Percentiles rank a stretch among this genome's conserved stretches.
phyloP scores from a whole-genome alignment of 2,888 invertebrate genomes.

The Polymixis flavicincta region DNA sequence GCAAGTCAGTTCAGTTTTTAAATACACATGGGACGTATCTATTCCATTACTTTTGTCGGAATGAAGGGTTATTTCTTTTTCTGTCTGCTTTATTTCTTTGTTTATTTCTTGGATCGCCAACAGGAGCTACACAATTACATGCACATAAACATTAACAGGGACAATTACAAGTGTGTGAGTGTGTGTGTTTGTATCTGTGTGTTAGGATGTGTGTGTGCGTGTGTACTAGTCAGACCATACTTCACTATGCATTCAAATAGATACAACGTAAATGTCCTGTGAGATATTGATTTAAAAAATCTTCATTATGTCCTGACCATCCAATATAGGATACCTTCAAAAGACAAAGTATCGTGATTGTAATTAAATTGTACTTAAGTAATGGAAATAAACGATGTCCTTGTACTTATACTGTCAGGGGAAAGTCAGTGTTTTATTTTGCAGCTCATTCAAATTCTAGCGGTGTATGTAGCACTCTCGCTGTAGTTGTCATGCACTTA shows the following conservation, averaged over 20 bases:
- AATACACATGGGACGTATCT: not conserved
- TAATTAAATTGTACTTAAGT: conserved; percentile 4
- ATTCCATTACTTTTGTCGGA: not conserved
- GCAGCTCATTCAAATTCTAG: conserved; percentile 46
- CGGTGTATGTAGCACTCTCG: conserved; percentile 40
- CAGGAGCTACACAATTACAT: too few relatives aligned
- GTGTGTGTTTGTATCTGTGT: too few relatives aligned
- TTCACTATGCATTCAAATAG: too few relatives aligned
- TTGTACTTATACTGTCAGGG: conserved; percentile 15
- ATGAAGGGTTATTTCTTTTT: not conserved
- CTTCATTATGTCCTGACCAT: too few relatives aligned
- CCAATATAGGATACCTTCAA: not conserved
- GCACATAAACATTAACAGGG: too few relatives aligned
- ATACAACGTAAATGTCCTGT: too few relatives aligned
- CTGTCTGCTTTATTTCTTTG: not conserved
- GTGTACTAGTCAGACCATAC: not conserved
- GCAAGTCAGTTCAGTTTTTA: not conserved
- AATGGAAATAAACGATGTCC: conserved; percentile 17
- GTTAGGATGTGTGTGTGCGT: too few relatives aligned
- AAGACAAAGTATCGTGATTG: too few relatives aligned
- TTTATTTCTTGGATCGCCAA: too few relatives aligned
- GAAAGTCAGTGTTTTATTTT: conserved; percentile 36
- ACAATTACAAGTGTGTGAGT: too few relatives aligned
- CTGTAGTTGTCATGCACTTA: conserved; percentile 31
- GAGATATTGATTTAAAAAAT: not conserved